Conservation (phyloP, 2,797 vertebrate genomes). For the Halcyon chelicuti region DNA sequence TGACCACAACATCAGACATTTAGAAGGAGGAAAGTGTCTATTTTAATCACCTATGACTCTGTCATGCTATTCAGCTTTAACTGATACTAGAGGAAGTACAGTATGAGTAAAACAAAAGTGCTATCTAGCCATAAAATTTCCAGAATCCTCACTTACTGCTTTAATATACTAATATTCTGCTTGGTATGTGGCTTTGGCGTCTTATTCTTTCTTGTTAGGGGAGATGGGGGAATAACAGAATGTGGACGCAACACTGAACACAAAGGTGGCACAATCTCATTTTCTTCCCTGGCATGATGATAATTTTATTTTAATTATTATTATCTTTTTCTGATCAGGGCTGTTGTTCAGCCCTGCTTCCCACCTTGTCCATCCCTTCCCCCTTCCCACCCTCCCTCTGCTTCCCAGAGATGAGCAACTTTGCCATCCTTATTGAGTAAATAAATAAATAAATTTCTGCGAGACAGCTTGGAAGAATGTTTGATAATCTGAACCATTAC, state of each 20-base stretch:
- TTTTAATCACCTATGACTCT: neutral
- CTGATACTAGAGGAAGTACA: neutral
- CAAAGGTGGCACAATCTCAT: neutral
- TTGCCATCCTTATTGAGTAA: neutral
- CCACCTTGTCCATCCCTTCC: accelerated
- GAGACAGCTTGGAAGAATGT: conserved; percentile 76
- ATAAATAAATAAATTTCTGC: conserved; percentile 63
- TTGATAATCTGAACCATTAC: conserved; percentile 84
- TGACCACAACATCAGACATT: neutral
- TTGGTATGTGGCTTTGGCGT: neutral
- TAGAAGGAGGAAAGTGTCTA: neutral
- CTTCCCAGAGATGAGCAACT: neutral
- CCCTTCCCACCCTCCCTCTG: neutral
- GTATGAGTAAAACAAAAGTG: neutral
- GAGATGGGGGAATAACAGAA: neutral
- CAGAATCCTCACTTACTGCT: neutral
- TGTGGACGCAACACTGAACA: neutral
- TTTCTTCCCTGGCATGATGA: neutral
- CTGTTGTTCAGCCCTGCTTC: accelerated
- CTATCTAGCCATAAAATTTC: neutral
- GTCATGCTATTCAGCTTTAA: neutral
- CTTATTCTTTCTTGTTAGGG: neutral
- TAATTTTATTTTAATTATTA: neutral
- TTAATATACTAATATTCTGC: neutral
- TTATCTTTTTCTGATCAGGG: neutral